These are phyloP conservation scores for Zaprionus africanus DNA, from an alignment of 1,140 invertebrate species.

Conservation along the genomic window DNA sequence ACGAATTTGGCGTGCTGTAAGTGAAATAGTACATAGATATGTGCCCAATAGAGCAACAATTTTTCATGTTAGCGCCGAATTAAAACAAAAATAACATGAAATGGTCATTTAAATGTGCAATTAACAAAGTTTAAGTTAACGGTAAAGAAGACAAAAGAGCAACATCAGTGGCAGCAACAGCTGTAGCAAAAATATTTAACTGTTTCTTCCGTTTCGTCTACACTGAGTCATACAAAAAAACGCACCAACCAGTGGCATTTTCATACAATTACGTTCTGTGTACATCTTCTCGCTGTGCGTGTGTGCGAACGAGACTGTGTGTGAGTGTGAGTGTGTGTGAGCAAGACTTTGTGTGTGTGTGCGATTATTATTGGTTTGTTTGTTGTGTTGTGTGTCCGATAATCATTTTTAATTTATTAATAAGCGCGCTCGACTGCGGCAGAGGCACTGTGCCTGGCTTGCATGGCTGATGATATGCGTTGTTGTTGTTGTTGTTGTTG, in stretches of 20 bases:
- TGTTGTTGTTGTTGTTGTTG: too few species aligned
- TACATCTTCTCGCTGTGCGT: conserved; percentile 32
- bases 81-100: conserved; percentile 47
- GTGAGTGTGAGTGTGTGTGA: conserved; percentile 36
- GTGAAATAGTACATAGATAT: conserved; percentile 78
- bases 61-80: conserved; percentile 23
- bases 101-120: conserved; percentile 56
- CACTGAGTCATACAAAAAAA: conserved; percentile 65
- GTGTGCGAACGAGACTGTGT: conserved; percentile 15
- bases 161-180: conserved; percentile 13
- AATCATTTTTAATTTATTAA: conserved; percentile 78
- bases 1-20: conserved; percentile 94
- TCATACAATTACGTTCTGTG: conserved; percentile 64
- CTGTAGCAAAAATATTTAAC: conserved; percentile 41
- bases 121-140: conserved; percentile 30
- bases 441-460: conserved; percentile 35
- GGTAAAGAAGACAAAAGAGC: conserved; percentile 39
- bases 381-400: conserved; percentile 61
- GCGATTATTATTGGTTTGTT: conserved; percentile 36
- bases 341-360: conserved; percentile 14
- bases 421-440: conserved; percentile 52
- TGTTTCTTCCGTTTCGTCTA: conserved; percentile 41
- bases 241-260: conserved; percentile 64
- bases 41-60: conserved; percentile 17
- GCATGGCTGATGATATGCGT: conserved; percentile 50